Evolutionary conservation across 1,140 invertebrate genomes (phyloP), one percentile per base, ranked within the genome.

Genomic region (Microvelia longipes): DNA sequence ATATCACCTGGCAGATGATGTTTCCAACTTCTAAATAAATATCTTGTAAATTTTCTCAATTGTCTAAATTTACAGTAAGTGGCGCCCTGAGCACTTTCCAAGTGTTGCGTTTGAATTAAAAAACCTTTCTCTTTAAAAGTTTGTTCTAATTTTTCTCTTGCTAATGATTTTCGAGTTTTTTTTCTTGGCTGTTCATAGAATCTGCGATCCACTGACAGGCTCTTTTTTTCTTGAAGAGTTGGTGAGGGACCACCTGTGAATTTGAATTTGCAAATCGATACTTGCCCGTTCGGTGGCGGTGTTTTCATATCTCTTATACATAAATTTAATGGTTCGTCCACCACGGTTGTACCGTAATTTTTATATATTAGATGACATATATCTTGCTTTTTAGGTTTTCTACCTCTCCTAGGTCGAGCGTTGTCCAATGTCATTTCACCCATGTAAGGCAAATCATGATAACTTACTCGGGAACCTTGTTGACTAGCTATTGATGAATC

Each of bases 11-110:
- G 92, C 25, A 96, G 81, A 78, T 95, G 93, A 78, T 94, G 91
- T 77, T 94, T 94, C 92, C 92, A 96, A 76, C 91, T 93, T 69
- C 93, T 83, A 74, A 94, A 94, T 62, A 95, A 81, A 78, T 96
- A 96, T 29, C 92, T 83, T 0, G 93, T 96, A 75, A 95, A 95
- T 77, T 95, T 96, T 71, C 92, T 83, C 14, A 96, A 79, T 75
- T 95, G 93, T 62, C 92, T 81, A 77, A 96, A 96, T 78, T 96
- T 96, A 79, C 93, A 96, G 75, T 94, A 96, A 0, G 92, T 94
- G 0, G 92, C 91, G 0, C 92, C 92, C 78, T 94, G 92, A 0
- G 92, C 92, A 0, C 91, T 93, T 77, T 94, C 91, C 29, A 94
- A 78, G 75, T 95, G 92, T 77, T 95, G 92, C 0, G 93, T 96